A percentile compares a stretch with the other conserved stretches of the same genome.
These are phyloP conservation scores for Falco novaeseelandiae DNA, from an alignment of 2,797 vertebrate genomes.

Conservation along the genomic window DNA sequence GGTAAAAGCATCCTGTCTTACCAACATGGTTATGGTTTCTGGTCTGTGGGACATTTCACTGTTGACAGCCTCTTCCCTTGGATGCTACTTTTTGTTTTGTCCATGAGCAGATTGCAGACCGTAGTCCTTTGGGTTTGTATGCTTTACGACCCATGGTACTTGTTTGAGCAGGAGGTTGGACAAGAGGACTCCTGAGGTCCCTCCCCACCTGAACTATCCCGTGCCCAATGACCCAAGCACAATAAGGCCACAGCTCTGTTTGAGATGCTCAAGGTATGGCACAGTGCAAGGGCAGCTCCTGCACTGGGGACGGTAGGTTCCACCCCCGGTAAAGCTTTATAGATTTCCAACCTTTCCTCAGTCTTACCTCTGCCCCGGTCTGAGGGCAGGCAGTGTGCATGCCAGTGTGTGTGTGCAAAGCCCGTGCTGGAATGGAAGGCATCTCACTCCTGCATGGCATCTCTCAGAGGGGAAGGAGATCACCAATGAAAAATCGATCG, in stretches of 20 bases:
- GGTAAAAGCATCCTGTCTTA: neutral
- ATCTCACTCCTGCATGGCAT: neutral
- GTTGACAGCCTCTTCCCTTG: neutral
- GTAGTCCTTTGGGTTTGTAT: neutral
- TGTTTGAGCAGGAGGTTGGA: neutral
- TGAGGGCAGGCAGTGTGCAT: fast-evolving
- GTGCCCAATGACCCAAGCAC: neutral
- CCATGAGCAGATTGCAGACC: neutral
- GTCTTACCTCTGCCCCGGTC: neutral
- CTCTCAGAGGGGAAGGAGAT: neutral
- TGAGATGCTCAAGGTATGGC: neutral
- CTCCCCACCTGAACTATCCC: neutral
- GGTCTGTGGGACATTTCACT: neutral
- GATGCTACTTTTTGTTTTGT: neutral
- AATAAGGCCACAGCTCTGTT: neutral
- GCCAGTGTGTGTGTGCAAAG: neutral
- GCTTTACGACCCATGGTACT: neutral
- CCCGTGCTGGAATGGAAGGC: neutral
- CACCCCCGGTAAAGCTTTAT: neutral
- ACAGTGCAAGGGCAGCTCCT: neutral
- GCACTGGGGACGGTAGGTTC: neutral
- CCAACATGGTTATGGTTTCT: fast-evolving
- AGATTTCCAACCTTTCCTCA: neutral
- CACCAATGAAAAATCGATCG: fast-evolving
- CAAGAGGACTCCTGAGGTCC: neutral